These are phyloP conservation scores for Diadema setosum DNA, from an alignment of 35 echinoderm and acorn worm genomes.

Conservation along the genomic window DNA sequence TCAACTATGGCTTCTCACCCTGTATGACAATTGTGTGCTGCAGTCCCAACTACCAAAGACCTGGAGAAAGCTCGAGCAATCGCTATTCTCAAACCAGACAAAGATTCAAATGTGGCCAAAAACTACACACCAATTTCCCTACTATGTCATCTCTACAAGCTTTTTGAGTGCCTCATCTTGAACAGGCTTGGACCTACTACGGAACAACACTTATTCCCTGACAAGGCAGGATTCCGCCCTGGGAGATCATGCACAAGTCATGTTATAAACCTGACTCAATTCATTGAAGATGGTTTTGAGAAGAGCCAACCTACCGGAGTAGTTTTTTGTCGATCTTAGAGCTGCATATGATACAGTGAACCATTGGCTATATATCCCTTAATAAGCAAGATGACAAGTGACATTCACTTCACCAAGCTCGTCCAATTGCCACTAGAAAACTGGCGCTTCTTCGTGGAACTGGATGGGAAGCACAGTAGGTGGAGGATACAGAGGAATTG, in stretches of 20 bases:
- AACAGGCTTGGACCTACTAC: constrained; percentile 19
- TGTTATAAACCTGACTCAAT: constrained; percentile 48
- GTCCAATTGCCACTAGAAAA: constrained; percentile 48
- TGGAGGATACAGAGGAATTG: constrained; percentile 45
- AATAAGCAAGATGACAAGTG: constrained; percentile 3
- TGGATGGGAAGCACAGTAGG: constrained; percentile 29
- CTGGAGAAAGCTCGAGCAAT: neutral
- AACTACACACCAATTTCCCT: constrained; percentile 48
- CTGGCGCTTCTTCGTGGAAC: constrained; percentile 36
- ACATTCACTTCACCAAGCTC: constrained; percentile 26
- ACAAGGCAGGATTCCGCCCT: constrained; percentile 44
- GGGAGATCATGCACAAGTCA: constrained; percentile 44
- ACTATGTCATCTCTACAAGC: constrained; percentile 47
- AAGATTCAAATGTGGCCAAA: constrained; percentile 24
- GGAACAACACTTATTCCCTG: constrained; percentile 36
- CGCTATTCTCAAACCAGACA: constrained; percentile 42
- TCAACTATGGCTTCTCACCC: neutral
- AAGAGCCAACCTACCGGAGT: constrained; percentile 13
- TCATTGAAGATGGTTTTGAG: constrained; percentile 63
- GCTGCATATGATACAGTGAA: constrained; percentile 25
- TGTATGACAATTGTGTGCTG: neutral
- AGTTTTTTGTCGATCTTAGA: constrained; percentile 42
- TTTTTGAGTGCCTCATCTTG: constrained; percentile 49
- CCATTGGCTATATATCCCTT: constrained; percentile 42
- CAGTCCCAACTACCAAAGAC: neutral